Base-by-base conservation (phyloP, 2,797 vertebrate species). In the Danio kyathit region DNA sequence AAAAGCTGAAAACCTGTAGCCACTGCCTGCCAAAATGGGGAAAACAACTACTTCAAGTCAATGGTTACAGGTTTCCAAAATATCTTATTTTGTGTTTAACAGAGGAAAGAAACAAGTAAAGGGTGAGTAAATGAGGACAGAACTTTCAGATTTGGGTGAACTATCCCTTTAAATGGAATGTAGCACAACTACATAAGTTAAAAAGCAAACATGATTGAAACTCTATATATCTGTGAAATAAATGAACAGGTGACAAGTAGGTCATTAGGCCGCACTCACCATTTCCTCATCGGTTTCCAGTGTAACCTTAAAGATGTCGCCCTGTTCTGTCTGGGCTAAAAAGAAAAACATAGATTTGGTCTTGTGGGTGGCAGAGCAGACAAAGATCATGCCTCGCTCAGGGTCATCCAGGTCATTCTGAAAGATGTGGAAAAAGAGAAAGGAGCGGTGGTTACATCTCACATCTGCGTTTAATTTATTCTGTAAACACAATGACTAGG, bases 331-430 rank as follows among this genome's bases (percentile, higher is more conserved):
- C 90, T 99, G 98, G 60, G 97, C 97, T 91, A 99, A 90, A 92
- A 99, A 99, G 90, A 99, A 99, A 91, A 99, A 99, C 98, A 99
- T 99, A 40, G 98, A 97, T 87, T 99, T 99, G 91, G 98, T 99
- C 92, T 99, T 99, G 92, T 99, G 98, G 1, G 98, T 99, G 46
- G 98, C 98, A 71, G 98, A 99, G 90, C 98, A 99, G 84, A 99
- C 98, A 84, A 99, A 99, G 88, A 99, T 97, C 98, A 99, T 99
- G 80, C 98, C 98, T 59, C 98, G 95, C 89, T 99, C 98, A 0
- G 98, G 98, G 87, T 99, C 98, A 78, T 99, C 98, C 89, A 99
- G 91, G 88, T 99, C 98, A 80, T 99, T 99, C 98, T 99, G 89
- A 29, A 52, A 63, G 14, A 61, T 52, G 7, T 6, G 57, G 21